phyloP scores from a whole-genome alignment of 2,113 vertebrate species.

The Anoura caudifer region DNA sequence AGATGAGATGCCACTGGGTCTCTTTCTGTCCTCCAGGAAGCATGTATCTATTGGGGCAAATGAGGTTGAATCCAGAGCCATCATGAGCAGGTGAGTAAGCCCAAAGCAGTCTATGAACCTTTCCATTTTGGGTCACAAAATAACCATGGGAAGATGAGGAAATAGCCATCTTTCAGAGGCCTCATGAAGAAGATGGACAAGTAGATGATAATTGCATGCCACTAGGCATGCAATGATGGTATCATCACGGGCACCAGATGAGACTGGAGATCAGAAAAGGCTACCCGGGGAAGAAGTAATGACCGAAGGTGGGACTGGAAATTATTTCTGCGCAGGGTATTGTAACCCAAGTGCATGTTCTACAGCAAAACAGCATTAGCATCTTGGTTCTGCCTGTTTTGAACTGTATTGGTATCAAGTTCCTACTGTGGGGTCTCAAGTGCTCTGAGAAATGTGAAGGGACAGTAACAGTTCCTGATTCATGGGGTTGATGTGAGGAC shows the following conservation, averaged over 20 bases:
- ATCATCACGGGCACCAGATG: neutral
- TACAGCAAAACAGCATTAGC: neutral
- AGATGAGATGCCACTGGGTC: neutral
- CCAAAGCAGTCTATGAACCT: neutral
- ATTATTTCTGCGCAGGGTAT: neutral
- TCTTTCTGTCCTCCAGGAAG: neutral
- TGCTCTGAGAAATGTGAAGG: neutral
- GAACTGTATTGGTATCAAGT: neutral
- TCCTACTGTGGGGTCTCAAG: neutral
- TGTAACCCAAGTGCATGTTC: neutral
- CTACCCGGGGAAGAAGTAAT: too few relatives aligned
- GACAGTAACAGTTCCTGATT: neutral
- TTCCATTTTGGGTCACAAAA: neutral
- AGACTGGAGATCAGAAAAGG: neutral
- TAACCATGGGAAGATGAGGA: neutral
- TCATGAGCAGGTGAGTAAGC: neutral
- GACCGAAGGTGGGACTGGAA: neutral
- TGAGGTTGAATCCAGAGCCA: neutral
- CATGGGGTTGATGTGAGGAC: too few relatives aligned
- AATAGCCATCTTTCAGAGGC: neutral
- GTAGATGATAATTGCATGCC: neutral
- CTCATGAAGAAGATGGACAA: neutral
- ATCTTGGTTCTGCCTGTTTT: neutral
- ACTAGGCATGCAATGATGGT: rapidly evolving
- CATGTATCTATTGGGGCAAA: neutral